Conservation (phyloP, 2,888 invertebrate genomes). For the Tanaodytes sp. region DNA sequence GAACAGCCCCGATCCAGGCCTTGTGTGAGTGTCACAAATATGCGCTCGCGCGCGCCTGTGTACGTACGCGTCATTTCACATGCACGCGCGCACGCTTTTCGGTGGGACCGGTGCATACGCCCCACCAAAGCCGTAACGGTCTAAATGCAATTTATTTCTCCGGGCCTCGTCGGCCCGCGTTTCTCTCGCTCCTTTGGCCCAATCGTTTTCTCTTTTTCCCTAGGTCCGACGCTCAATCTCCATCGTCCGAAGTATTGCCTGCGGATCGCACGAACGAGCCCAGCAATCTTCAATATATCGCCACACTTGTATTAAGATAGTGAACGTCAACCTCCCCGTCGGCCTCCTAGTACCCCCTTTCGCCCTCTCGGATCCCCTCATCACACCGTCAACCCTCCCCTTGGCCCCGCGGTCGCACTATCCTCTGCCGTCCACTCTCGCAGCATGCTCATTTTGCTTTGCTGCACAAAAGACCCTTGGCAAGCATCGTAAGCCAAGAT, state of each 20-base stretch:
- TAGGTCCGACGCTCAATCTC: slow-evolving; percentile 52
- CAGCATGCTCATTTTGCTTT: slow-evolving; percentile 51
- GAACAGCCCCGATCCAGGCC: too few species aligned
- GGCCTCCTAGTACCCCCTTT: slow-evolving; percentile 17
- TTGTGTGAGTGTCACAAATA: slow-evolving; percentile 43
- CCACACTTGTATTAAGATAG: slow-evolving; percentile 51
- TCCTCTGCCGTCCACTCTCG: slow-evolving; percentile 21
- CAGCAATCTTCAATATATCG: slow-evolving; percentile 49
- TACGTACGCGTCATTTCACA: slow-evolving; percentile 32
- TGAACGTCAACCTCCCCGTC: slow-evolving; percentile 39
- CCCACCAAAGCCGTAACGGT: slow-evolving; percentile 68
- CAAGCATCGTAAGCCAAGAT: slow-evolving; percentile 42
- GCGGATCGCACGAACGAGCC: slow-evolving; percentile 35
- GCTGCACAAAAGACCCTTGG: slow-evolving; percentile 48
- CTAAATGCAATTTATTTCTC: slow-evolving; percentile 71
- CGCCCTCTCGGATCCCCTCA: slow-evolving; percentile 3
- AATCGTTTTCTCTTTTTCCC: slow-evolving; percentile 56
- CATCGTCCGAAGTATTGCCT: slow-evolving; percentile 49
- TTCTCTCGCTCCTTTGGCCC: slow-evolving; percentile 54
- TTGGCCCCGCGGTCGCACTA: slow-evolving; percentile 9
- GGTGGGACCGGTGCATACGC: slow-evolving; percentile 54
- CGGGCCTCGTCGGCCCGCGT: slow-evolving; percentile 57
- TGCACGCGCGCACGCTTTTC: slow-evolving; percentile 40
- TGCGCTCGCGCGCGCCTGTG: slow-evolving; percentile 59
- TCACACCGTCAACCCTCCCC: slow-evolving; percentile 38